phyloP scores from a whole-genome alignment of 2,888 invertebrate species.

The Agapostemon virescens region DNA sequence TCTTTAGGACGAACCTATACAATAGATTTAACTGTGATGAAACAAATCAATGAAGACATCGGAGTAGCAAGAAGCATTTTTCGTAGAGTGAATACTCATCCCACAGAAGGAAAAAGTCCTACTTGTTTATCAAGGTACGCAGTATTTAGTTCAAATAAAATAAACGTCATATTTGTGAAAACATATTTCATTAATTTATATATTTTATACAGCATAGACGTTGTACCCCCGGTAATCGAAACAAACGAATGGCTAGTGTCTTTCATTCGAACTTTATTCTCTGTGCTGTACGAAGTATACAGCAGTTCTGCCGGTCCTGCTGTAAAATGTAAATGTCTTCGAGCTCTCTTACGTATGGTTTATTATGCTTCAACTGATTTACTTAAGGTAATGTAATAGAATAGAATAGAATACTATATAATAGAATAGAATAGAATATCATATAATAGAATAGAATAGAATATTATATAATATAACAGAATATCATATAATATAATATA shows the following conservation, averaged over 20 bases:
- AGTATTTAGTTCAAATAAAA: conserved; percentile 4
- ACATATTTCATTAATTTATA: conserved; percentile 15
- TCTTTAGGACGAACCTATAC: conserved; percentile 97
- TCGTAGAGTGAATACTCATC: conserved; percentile 87
- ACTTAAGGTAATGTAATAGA: conserved; percentile 88
- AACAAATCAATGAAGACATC: conserved; percentile 98
- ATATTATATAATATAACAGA: too few species aligned
- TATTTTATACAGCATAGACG: conserved; percentile 74
- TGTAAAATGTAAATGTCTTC: conserved; percentile 97
- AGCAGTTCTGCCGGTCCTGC: conserved; percentile 98
- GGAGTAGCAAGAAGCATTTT: conserved; percentile 96
- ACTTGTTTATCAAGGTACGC: conserved; percentile 76
- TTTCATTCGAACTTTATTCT: conserved; percentile 91
- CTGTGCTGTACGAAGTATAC: conserved; percentile 98
- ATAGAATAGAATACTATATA: too few species aligned
- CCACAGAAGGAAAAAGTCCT: conserved; percentile 79
- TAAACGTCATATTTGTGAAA: neutral
- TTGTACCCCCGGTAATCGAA: conserved; percentile 79
- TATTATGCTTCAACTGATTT: conserved; percentile 95
- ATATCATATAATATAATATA: conserved; percentile 34
- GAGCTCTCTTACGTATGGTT: conserved; percentile 97
- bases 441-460: too few species aligned
- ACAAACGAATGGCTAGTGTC: conserved; percentile 79
- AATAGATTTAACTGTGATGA: conserved; percentile 98
- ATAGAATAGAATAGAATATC: too few species aligned